Conservation (phyloP, 2,888 invertebrate genomes). For the Spilarctia lutea region DNA sequence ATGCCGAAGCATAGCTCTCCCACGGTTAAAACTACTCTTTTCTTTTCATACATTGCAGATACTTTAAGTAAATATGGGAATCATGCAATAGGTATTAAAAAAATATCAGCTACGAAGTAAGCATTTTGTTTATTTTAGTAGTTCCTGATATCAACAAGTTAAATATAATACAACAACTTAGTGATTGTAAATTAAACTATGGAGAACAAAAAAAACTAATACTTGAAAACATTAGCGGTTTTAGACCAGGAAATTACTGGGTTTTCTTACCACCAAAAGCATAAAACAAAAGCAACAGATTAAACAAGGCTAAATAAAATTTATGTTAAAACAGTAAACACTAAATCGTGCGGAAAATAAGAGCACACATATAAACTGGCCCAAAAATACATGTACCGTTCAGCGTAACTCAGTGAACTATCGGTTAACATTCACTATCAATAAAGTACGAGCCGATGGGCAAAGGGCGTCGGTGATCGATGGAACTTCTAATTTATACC, state of each 20-base stretch:
- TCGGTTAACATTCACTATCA: constrained; percentile 81
- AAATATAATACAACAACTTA: neutral
- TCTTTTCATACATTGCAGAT: neutral
- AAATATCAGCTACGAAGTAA: neutral
- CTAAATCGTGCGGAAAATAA: constrained; percentile 41
- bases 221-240: neutral
- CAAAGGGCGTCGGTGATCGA: constrained; percentile 85
- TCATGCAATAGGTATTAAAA: neutral
- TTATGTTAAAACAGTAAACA: constrained; percentile 25
- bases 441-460: constrained; percentile 84
- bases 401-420: constrained; percentile 71
- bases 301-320: constrained; percentile 15
- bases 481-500: constrained; percentile 85
- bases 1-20: too few species aligned
- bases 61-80: too few species aligned
- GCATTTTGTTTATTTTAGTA: neutral
- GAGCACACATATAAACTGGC: constrained; percentile 44
- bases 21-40: neutral
- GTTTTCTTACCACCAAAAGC: neutral
- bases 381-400: constrained; percentile 64
- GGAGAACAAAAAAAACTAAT: neutral
- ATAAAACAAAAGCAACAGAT: neutral
- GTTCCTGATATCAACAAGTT: neutral
- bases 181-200: neutral
- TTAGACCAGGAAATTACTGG: neutral